Base-by-base conservation (phyloP, 2,888 invertebrate genomes). In the Coenonympha glycerion region DNA sequence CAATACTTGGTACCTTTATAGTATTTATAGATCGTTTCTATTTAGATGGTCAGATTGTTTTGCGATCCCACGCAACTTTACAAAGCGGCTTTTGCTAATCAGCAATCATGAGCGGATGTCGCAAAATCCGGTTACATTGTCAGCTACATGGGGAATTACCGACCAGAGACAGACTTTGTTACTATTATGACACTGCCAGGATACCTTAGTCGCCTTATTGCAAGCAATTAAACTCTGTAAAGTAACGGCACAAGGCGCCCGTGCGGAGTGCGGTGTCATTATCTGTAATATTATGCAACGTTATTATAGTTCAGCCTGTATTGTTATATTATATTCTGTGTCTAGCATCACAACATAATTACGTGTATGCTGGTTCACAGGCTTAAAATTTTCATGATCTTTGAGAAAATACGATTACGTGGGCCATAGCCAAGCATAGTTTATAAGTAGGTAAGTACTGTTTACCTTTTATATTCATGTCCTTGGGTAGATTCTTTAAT, bases 231-330 rank as follows among this genome's bases (percentile, higher is more conserved):
- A 48, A 34, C 24, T 26, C 33, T 24, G 13, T 41, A 41, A 41
- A 41, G n/a, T 26, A 8, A 47, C 33, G 19, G 5, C 16, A 22
- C 24, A 52, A 54, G 56, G 54, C 60, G 56, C 49, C 49, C 54
- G 31, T 34, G 36, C 52, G 52, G 52, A 53, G 31, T 34, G 36
- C 52, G 52, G 52, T 64, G 59, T 60, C 63, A 65, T 66, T 65
- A 64, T 68, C 59, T 62, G 40, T 18, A 46, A 53, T n/a, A n/a
- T 49, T 49, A 53, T 24, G 34, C 30, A 22, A 46, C 53, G 45
- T 53, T 61, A 50, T 57, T 56, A 54, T 57, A 52, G 22, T n/a
- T n/a, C n/a, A n/a, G n/a, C n/a, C n/a, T n/a, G n/a, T n/a, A n/a
- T n/a, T n/a, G n/a, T n/a, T n/a, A n/a, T n/a, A n/a, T n/a, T n/a